Base-by-base conservation (phyloP, 2,888 invertebrate genomes). In the Ophion ventricosus region DNA sequence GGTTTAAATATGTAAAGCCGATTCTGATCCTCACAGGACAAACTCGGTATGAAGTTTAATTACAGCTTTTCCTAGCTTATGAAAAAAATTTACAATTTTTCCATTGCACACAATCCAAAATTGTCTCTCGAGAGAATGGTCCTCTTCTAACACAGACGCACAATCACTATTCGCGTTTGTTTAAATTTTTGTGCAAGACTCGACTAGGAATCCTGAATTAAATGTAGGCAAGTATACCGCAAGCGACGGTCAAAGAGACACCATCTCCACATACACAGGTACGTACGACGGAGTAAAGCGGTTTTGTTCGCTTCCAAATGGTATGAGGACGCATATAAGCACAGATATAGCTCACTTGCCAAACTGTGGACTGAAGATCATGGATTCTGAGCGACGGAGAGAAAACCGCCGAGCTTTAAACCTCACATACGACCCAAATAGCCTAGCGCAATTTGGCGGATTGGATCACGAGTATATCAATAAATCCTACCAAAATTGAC, bases 391-490 rank as follows among this genome's bases (percentile, higher is more conserved):
- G 49, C 49, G 49, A 17, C 17, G 17, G 17, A 49, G 23, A 61
- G 54, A 77, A 70, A 56, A 80, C 56, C 57, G 56, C 66, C 20
- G 61, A 75, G 73, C 70, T 82, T 77, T 72, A 61, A 82, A 80
- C 73, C 67, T 64, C 72, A 76, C 75, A 76, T 75, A 85, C 79
- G 85, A 87, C 81, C 85, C 83, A 73, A 84, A 85, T 85, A 73
- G 77, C 49, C 54, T 72, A 77, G 81, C 76, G 76, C 84, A 85
- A 85, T 87, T 82, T 78, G 74, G 66, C 69, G 67, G 43, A 40
- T 72, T 70, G 64, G 56, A 67, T 80, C 67, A 59, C 35, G 63
- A 63, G 25, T 54, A 64, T 43, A 67, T n/a, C 40, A 56, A 80
- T 76, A 49, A 20, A 61, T 29, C 2, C 10, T 49, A 4, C 64